phyloP scores from a whole-genome alignment of 1,140 invertebrate species.

The Drosophila quadrilineata region DNA sequence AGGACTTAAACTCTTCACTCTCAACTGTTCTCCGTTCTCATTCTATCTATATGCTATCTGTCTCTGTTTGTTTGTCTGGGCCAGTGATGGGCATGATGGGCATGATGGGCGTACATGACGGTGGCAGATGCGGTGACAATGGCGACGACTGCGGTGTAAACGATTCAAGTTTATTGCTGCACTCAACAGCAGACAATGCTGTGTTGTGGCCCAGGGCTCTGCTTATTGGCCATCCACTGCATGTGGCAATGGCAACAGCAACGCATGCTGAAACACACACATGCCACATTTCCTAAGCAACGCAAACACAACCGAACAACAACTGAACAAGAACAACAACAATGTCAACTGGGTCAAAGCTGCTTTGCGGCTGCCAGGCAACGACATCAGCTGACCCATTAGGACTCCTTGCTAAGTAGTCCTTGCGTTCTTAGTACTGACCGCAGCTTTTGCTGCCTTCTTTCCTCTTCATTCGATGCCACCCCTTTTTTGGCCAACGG shows the following conservation, averaged over 20 bases:
- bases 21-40: not conserved
- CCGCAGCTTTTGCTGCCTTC: slow-evolving; percentile 21
- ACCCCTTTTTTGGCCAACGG: not conserved
- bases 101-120: too few species aligned
- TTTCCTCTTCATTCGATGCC: not conserved
- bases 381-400: slow-evolving; percentile 7
- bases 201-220: slow-evolving; percentile 25
- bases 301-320: not conserved
- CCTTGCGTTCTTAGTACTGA: slow-evolving; percentile 26
- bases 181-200: slow-evolving; percentile 52
- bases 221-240: slow-evolving; percentile 45
- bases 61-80: not conserved
- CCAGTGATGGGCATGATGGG: not conserved
- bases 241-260: too few species aligned
- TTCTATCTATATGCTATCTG: not conserved
- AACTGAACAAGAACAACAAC: slow-evolving; percentile 1
- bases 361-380: slow-evolving; percentile 35
- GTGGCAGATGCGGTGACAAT: too few species aligned
- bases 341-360: slow-evolving; percentile 24
- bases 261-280: slow-evolving; percentile 13
- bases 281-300: slow-evolving; percentile 21
- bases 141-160: slow-evolving; percentile 37
- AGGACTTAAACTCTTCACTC: not conserved
- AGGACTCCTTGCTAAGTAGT: slow-evolving; percentile 24
- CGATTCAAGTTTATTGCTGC: slow-evolving; percentile 63